Evolutionary conservation across 92 coral and sea anemone genomes (phyloP), one percentile per base, ranked within the genome.

Genomic region (Pocillopora meandrina): DNA sequence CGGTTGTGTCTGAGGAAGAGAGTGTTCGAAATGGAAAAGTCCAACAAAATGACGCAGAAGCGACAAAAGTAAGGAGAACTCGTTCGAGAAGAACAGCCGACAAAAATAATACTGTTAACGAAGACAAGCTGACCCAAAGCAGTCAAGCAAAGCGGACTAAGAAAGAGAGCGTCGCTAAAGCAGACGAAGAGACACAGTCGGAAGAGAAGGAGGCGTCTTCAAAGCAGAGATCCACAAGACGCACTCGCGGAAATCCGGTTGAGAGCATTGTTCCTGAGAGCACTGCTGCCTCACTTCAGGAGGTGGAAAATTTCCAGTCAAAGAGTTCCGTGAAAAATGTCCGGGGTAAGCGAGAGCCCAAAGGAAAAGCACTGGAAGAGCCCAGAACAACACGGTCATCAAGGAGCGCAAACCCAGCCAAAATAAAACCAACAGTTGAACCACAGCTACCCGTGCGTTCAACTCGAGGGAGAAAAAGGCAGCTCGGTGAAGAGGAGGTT

Each of bases 401-500:
- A 33, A 36, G 52, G 13, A 82, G 19, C 61, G 26, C 61, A 61
- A 62, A 73, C 72, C 33, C 70, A 26, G 42, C 20, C 15, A 2
- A 47, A 61, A 61, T n/a, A 13, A 2, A 61, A n/a, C 17, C 14
- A 19, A 49, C 52, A 77, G 67, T 21, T 71, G 65, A 35, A 12
- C 12, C 20, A 7, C 52, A 61, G 61, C 36, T 36, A 34, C 42
- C 86, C 52, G 12, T 31, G 16, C 76, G 57, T 58, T 33, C 63
- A 10, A 81, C 76, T 13, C 56, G 72, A 59, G 35, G 79, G 18
- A 82, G 63, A 5, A 82, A 82, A 10, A 47, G 79, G 12, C 70
- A 18, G 15, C 58, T 1, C 19, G 69, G 59, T 20, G 77, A 71
- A 8, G 64, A 71, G 47, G 77, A 71, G 14, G 64, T 21, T 16